phyloP scores from a whole-genome alignment of 1,140 invertebrate genomes.

The Calliopsis andreniformis region DNA sequence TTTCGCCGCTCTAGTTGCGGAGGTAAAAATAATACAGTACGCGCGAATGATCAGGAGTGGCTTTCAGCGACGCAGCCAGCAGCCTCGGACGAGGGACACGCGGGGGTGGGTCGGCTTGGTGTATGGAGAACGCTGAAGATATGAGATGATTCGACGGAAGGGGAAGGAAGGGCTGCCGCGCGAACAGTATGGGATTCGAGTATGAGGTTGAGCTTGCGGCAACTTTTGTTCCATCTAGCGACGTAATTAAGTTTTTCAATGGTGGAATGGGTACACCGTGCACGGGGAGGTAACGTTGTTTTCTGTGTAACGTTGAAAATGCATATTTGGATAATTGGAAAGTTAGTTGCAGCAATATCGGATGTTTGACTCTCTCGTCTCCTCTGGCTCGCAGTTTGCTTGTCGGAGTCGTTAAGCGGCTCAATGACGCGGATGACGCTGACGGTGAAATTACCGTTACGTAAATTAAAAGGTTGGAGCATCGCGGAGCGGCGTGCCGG shows the following conservation, averaged over 20 bases:
- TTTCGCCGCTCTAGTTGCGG: constrained; percentile 71
- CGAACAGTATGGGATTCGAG: constrained; percentile 43
- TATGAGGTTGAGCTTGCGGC: constrained; percentile 29
- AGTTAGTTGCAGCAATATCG: too few relatives aligned
- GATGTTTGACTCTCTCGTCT: too few relatives aligned
- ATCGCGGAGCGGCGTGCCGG: neutral
- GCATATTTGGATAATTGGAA: too few relatives aligned
- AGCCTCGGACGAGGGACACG: neutral
- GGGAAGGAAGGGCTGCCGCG: neutral
- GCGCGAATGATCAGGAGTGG: constrained; percentile 65
- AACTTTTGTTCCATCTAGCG: constrained; percentile 36
- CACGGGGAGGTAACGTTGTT: too few relatives aligned
- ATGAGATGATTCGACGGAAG: neutral
- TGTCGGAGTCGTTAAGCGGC: too few relatives aligned
- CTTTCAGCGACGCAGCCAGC: constrained; percentile 49
- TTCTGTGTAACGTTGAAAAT: too few relatives aligned
- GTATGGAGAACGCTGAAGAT: constrained; percentile 32
- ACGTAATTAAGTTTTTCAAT: constrained; percentile 49
- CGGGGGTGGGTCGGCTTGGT: constrained; percentile 19
- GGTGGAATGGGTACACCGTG: too few relatives aligned
- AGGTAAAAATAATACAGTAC: constrained; percentile 76
- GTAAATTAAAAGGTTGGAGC: constrained; percentile 15
- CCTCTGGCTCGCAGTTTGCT: too few relatives aligned
- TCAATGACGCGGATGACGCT: constrained; percentile 1
- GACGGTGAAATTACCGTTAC: constrained; percentile 19